Evolutionary conservation across 2,888 invertebrate genomes (phyloP), one percentile per base, ranked within the genome.

Genomic region (Pristionchus entomophagus): DNA sequence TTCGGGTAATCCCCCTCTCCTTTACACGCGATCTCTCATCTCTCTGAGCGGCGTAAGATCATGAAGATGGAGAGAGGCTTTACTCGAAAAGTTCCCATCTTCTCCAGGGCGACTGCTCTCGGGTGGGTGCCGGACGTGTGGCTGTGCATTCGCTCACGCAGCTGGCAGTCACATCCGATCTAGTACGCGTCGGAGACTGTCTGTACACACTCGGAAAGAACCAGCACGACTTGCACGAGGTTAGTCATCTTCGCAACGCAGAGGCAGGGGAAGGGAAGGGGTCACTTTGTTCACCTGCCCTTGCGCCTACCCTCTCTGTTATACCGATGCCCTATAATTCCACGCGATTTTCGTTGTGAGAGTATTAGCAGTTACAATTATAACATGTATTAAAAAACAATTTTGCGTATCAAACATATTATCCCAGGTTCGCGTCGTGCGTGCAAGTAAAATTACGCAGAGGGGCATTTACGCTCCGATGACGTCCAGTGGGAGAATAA

Each of bases 401-500:
- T n/a, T n/a, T n/a, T n/a, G n/a, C n/a, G n/a, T n/a, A n/a, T n/a
- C n/a, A n/a, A n/a, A n/a, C n/a, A n/a, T n/a, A n/a, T n/a, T 49
- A 14, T 85, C 87, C 29, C 85, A 87, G 82, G 85, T 32, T 2
- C 85, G 85, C 38, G 91, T 92, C 29, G 62, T 81, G 10, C 86
- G 87, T 2, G 88, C 92, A 12, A 86, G 86, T 12, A 83, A 26
- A 14, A 88, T 92, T 8, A 80, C 35, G 12, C 88, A 91, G 81
- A 87, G 38, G 26, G 92, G 92, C 78, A 92, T 92, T 35, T 92
- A 91, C 85, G 89, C 91, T 0, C 92, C 92, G 6, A 91, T 92
- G 90, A 91, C 92, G 3, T 80, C 87, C n/a, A 88, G 86, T 35
- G 92, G 92, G 65, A 86, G 80, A 59, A 85, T 92, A n/a, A 84